phyloP scores from a whole-genome alignment of 2,888 invertebrate species.

The Alcis repandata region DNA sequence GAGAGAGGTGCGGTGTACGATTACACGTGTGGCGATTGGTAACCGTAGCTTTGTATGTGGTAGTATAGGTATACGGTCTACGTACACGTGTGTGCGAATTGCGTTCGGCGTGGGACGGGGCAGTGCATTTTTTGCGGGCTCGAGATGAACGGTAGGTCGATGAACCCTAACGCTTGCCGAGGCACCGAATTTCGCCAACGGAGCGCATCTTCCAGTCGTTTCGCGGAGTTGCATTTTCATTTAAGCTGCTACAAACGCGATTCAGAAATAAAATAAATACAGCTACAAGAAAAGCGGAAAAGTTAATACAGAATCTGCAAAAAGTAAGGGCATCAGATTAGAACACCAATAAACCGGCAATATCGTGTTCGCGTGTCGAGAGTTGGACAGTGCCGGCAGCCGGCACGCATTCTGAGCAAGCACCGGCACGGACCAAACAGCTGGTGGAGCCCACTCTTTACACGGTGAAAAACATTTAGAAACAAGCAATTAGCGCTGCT shows the following conservation, averaged over 20 bases:
- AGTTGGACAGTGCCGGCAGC: constrained; percentile 51
- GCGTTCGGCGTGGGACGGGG: constrained; percentile 82
- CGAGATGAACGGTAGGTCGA: constrained; percentile 80
- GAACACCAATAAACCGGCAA: constrained; percentile 50
- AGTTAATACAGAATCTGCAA: constrained; percentile 20
- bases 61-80: constrained; percentile 56
- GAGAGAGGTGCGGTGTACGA: constrained; percentile 71
- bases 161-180: constrained; percentile 78
- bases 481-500: constrained; percentile 70
- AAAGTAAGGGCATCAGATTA: constrained; percentile 44
- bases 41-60: constrained; percentile 68
- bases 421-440: constrained; percentile 64
- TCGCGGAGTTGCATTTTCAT: constrained; percentile 46
- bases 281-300: constrained; percentile 18
- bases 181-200: constrained; percentile 78
- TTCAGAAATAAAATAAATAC: constrained; percentile 7
- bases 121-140: constrained; percentile 85
- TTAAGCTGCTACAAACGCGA: constrained; percentile 23
- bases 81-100: constrained; percentile 73
- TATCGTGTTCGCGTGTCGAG: constrained; percentile 58
- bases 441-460: constrained; percentile 67
- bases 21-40: constrained; percentile 76
- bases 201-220: constrained; percentile 71
- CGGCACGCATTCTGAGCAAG: constrained; percentile 72
- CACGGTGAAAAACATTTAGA: constrained; percentile 66